Percentiles rank a stretch among this genome's conserved stretches.
Evolutionary conservation across 1,140 invertebrate genomes (phyloP).

Genomic region (Neodiprion lecontei): DNA sequence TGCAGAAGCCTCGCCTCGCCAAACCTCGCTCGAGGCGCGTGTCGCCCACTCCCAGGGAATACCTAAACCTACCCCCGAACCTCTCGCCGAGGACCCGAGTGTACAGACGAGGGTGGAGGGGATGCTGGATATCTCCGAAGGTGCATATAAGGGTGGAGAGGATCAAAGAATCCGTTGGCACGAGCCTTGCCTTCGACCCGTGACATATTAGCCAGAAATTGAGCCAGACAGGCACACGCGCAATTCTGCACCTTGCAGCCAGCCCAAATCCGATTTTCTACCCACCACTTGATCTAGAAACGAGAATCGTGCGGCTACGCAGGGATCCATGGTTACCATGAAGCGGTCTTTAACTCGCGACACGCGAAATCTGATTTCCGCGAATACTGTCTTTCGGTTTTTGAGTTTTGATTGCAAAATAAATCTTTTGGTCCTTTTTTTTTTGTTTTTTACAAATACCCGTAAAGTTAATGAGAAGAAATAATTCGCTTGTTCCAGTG

Average conservation of each 20-base stretch:
- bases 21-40: constrained; percentile 35
- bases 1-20: constrained; percentile 23
- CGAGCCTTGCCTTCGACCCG: constrained; percentile 34
- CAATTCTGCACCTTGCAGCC: constrained; percentile 28
- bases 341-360: not conserved
- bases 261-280: constrained; percentile 46
- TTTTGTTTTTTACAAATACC: too few relatives aligned
- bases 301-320: not conserved
- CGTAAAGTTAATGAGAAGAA: too few relatives aligned
- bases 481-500: not conserved
- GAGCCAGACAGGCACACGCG: constrained; percentile 42
- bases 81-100: not conserved
- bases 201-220: constrained; percentile 54
- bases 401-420: not conserved
- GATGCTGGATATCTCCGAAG: constrained; percentile 36
- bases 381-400: too few relatives aligned
- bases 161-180: constrained; percentile 43
- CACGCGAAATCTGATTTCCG: too few relatives aligned
- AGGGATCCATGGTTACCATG: not conserved
- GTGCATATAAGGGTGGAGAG: constrained; percentile 33
- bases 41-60: constrained; percentile 21
- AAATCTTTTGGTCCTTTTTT: not conserved
- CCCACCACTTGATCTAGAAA: too few relatives aligned
- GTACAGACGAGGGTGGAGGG: constrained; percentile 22
- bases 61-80: not conserved